Base-by-base conservation (phyloP, 2,888 invertebrate genomes). In the Pristionchus exspectatus region DNA sequence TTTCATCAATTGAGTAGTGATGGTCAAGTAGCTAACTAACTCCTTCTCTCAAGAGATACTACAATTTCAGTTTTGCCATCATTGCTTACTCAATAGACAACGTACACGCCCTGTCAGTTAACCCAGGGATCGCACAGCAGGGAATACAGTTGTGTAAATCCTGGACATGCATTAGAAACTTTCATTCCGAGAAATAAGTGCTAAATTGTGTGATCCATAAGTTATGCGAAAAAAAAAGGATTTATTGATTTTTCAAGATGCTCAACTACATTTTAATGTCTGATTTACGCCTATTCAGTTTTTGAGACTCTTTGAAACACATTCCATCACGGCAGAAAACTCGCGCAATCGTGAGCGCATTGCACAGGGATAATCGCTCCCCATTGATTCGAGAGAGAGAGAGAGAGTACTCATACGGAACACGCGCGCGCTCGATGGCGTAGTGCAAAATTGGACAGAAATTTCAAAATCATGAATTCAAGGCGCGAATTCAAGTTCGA, bases 401-500 rank as follows among this genome's bases (percentile, higher is more conserved):
- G 84, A 24, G 38, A 7, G 84, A 7, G 44, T 54, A 30, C 33
- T 85, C 27, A 85, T 33, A 33, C 59, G 59, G 84, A 85, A 59
- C 74, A 30, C 59, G 24, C 74, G 74, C 33, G 33, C 4, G 38
- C 38, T 38, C 38, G 14, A 24, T 85, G 84, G 27, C 33, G 59
- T 21, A 85, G 59, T 85, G 59, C 84, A 85, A 85, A 81, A 87
- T 66, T 66, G 38, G 44, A 72, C 38, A 44, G 38, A 59, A 50
- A 30, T 21, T 14, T n/a, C 27, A 85, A 63, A 83, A 63, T 27
- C 24, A 50, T 27, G 12, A 38, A 59, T 38, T 21, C 3, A n/a
- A 27, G 85, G 85, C 66, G 66, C 24, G 77, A 88, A 88, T 88
- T 44, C 63, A 63, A 63, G n/a, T 63, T 63, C 16, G 30, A 72